Evolutionary conservation across 2,113 vertebrate species (phyloP).

Genomic region (Athene noctua): DNA sequence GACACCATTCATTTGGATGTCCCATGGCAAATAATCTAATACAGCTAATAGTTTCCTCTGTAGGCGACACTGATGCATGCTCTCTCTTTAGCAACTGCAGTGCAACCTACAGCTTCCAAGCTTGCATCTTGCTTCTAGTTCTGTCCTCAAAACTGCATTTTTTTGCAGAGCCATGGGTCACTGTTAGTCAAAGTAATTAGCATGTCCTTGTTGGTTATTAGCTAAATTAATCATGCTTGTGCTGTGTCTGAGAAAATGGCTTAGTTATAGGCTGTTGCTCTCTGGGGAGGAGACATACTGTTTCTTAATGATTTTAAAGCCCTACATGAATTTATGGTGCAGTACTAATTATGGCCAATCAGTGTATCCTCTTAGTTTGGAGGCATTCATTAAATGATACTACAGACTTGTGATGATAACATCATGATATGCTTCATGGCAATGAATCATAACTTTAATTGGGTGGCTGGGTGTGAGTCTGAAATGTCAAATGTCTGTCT

Average conservation of each 20-base stretch:
- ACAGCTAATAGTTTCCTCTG: not conserved
- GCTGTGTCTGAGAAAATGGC: not conserved
- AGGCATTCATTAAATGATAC: not conserved
- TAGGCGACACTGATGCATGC: not conserved
- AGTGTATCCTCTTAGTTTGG: not conserved
- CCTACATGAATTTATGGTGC: constrained; percentile 13
- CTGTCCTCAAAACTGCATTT: not conserved
- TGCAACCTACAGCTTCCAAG: not conserved
- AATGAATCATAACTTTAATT: constrained; percentile 37
- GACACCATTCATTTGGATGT: not conserved
- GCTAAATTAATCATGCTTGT: constrained; percentile 42
- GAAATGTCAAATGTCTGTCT: too few relatives aligned
- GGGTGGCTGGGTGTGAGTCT: not conserved
- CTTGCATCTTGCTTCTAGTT: not conserved
- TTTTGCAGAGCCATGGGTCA: not conserved
- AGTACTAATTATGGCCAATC: constrained; percentile 38
- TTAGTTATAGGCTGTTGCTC: constrained; percentile 23
- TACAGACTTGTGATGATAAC: not conserved
- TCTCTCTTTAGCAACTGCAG: not conserved
- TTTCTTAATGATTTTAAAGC: constrained; percentile 52
- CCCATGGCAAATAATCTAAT: not conserved
- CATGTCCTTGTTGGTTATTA: constrained; percentile 20
- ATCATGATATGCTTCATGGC: not conserved
- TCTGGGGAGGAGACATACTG: not conserved
- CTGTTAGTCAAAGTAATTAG: constrained; percentile 29